Percentiles rank a stretch among this genome's conserved stretches.
Evolutionary conservation across 1,140 invertebrate genomes (phyloP).

Genomic region (Phthorimaea operculella): DNA sequence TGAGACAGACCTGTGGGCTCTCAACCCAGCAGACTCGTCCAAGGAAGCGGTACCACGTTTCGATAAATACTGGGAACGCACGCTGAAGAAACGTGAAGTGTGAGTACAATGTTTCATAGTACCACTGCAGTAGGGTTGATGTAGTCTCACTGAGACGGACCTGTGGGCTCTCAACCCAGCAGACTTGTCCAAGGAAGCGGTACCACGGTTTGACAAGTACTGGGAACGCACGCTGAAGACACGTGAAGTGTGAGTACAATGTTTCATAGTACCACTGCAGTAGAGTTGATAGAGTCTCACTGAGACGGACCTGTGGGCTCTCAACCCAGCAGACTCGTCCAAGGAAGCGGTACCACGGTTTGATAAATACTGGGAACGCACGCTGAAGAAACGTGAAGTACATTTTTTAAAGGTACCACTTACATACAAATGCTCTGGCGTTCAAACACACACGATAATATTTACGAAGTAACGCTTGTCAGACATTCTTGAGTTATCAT

Average conservation of each 20-base stretch:
- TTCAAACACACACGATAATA: no score
- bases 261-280: no score
- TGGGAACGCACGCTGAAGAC: slow-evolving; percentile 76
- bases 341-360: no score
- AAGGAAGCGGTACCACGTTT: slow-evolving; percentile 83
- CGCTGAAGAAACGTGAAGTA: no score
- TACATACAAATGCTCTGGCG: no score
- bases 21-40: slow-evolving; percentile 87
- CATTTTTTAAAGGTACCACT: no score
- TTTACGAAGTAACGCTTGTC: no score
- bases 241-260: slow-evolving; percentile 63
- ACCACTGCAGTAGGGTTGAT: slow-evolving; percentile 66
- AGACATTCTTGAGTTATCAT: no score
- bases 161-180: slow-evolving; percentile 91
- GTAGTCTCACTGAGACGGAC: slow-evolving; percentile 84
- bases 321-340: no score
- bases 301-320: no score
- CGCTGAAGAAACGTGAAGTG: slow-evolving; percentile 68
- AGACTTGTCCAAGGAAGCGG: slow-evolving; percentile 82
- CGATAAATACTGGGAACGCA: slow-evolving; percentile 84
- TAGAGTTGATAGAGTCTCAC: no score
- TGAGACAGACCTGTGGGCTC: slow-evolving; percentile 87
- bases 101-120: slow-evolving; percentile 22
- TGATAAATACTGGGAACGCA: no score
- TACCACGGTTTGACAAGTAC: slow-evolving; percentile 87